A percentile compares a stretch with the other conserved stretches of the same genome.
Evolutionary conservation across 2,888 invertebrate genomes (phyloP).

Genomic region (Drosophila subquinaria): DNA sequence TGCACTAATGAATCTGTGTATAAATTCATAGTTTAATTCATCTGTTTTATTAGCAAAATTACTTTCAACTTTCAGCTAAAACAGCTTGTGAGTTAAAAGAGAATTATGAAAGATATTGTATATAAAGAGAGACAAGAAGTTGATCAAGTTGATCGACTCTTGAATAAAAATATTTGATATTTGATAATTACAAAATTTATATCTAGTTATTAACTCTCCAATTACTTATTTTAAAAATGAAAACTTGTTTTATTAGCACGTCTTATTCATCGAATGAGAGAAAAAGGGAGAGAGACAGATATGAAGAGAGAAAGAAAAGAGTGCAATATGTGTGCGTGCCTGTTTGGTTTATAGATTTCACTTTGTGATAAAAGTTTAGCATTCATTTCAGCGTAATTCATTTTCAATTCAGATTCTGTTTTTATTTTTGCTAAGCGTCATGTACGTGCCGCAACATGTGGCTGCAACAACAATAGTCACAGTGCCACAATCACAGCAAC

Average conservation of each 20-base stretch:
- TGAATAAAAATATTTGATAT: neutral
- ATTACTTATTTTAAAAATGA: neutral
- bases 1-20: neutral
- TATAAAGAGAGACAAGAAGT: neutral
- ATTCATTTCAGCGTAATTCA: conserved; percentile 68
- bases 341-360: conserved; percentile 71
- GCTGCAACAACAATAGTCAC: conserved; percentile 48
- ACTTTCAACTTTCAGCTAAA: neutral
- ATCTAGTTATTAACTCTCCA: neutral
- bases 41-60: neutral
- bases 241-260: conserved; percentile 6
- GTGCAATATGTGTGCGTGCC: conserved; percentile 34
- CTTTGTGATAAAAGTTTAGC: conserved; percentile 73
- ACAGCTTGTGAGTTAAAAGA: neutral
- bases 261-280: neutral
- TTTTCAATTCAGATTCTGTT: conserved; percentile 71
- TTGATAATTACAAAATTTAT: neutral
- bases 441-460: conserved; percentile 67
- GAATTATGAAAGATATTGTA: neutral
- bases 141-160: neutral
- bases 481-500: conserved; percentile 27
- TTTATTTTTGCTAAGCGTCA: conserved; percentile 49
- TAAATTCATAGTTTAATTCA: neutral
- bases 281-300: neutral
- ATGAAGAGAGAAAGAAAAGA: neutral